Evolutionary conservation across 2,888 invertebrate species (phyloP), one percentile per base, ranked within the genome.

Genomic region (Drosophila demipolita): DNA sequence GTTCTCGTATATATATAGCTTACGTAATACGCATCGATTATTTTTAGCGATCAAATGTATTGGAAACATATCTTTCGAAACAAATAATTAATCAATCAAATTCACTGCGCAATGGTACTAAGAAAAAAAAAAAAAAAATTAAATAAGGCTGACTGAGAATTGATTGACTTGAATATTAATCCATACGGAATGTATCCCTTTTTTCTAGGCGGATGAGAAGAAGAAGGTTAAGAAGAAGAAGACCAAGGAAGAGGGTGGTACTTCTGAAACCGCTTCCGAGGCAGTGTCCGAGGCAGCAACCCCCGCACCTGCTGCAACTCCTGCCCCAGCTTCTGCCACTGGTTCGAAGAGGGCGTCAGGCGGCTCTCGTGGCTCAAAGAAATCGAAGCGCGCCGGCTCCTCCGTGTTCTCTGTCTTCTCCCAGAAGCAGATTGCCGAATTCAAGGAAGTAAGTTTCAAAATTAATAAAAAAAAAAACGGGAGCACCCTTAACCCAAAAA

Each of bases 391-490:
- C 95, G 97, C 93, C 83, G 98, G 98, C 91, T 98, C 98, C 95
- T 98, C 97, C 94, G 98, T 98, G 93, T 98, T 98, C 96, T 98
- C 98, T 93, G 98, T 98, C 97, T 98, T 98, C 96, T 96, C 98
- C 91, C 98, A 98, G 95, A 96, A 96, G 94, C 98, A 98, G 95
- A 97, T 98, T 92, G 97, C 98, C 91, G 98, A 98, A 94, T 98
- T 98, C 96, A 98, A 98, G 94, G 98, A 98, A 95, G 97, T 97
- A 91, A 94, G 93, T 90, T 77, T 17, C 42, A 9, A 17, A 54
- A 17, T 15, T 3, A 0, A 23, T 0, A 8, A 15, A 23, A 20
- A 45, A 45, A 15, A 45, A 20, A 45, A 8, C 45, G 45, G 15
- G 59, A 58, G 50, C 26, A 50, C 29, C 57, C 49, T 52, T 38